Conservation (phyloP, 2,113 vertebrate species). For the Ranitomeya imitator region DNA sequence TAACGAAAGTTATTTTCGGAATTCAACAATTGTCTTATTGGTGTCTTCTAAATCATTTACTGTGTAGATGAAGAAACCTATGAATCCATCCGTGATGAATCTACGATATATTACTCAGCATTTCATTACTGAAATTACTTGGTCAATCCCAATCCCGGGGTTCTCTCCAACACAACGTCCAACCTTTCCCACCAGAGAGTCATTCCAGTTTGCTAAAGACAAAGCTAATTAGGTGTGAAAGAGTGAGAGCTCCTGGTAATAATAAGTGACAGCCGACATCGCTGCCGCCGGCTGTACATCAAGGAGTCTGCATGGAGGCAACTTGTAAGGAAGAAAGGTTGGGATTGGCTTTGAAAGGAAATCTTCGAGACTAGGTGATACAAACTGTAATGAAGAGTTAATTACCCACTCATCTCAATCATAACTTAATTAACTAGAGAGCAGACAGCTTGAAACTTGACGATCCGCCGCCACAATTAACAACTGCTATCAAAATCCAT, state of each 20-base stretch:
- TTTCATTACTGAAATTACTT: background rate
- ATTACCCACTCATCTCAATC: slow-evolving; percentile 16
- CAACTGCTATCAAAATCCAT: no score
- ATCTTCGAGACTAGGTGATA: slow-evolving; percentile 7
- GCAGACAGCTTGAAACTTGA: background rate
- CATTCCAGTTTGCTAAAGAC: background rate
- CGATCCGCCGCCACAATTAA: no score
- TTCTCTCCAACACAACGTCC: background rate
- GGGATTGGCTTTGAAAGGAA: background rate
- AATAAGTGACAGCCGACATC: background rate
- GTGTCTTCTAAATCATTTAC: background rate
- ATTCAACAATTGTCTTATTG: background rate
- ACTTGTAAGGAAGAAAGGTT: background rate
- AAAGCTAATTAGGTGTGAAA: slow-evolving; percentile 12
- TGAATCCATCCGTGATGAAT: background rate
- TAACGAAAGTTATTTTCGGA: background rate
- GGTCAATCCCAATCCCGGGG: background rate
- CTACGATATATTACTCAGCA: background rate
- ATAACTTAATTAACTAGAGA: slow-evolving; percentile 12
- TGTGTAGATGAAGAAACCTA: background rate
- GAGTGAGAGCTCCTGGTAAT: background rate
- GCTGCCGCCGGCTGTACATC: background rate
- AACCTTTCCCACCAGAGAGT: background rate
- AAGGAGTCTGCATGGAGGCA: background rate
- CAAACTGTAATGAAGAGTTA: slow-evolving; percentile 27